These are phyloP conservation scores for Pandemis heparana DNA, from an alignment of 2,888 invertebrate genomes.

Conservation along the genomic window DNA sequence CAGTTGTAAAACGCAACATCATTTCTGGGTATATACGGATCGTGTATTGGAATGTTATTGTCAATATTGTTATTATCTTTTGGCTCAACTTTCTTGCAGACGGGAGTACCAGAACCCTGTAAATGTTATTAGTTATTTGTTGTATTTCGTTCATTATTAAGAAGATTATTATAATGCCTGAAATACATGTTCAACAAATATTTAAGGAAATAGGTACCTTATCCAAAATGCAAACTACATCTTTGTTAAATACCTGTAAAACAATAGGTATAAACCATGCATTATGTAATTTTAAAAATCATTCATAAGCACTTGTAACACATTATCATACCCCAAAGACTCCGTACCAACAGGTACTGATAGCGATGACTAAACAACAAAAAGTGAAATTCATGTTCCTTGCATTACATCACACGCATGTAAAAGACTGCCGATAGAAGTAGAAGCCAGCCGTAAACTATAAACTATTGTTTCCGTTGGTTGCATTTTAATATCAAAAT, in stretches of 20 bases:
- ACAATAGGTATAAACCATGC: slow-evolving; percentile 25
- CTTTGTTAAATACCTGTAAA: slow-evolving; percentile 73
- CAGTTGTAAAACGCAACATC: slow-evolving; percentile 66
- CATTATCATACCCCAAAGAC: slow-evolving; percentile 66
- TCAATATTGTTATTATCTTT: slow-evolving; percentile 46
- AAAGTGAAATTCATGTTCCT: slow-evolving; percentile 70
- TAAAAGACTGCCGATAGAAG: slow-evolving; percentile 48
- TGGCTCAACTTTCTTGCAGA: slow-evolving; percentile 56
- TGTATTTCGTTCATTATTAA: background rate
- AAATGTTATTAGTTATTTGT: slow-evolving; percentile 29
- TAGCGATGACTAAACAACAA: slow-evolving; percentile 64
- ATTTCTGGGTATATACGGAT: slow-evolving; percentile 72
- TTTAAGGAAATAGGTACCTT: slow-evolving; percentile 57
- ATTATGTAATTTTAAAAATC: background rate
- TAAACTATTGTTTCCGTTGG: slow-evolving; percentile 31
- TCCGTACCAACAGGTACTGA: slow-evolving; percentile 53
- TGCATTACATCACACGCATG: slow-evolving; percentile 61
- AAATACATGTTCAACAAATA: background rate
- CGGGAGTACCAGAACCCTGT: slow-evolving; percentile 47
- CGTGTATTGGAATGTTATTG: slow-evolving; percentile 64
- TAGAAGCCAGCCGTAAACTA: background rate
- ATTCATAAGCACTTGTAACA: slow-evolving; percentile 2
- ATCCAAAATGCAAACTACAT: slow-evolving; percentile 69
- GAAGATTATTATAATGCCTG: background rate
- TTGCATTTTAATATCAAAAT: slow-evolving; percentile 34